Evolutionary conservation across 53 echinoderm and acorn worm genomes (phyloP).

Genomic region (Luidia sarsii): DNA sequence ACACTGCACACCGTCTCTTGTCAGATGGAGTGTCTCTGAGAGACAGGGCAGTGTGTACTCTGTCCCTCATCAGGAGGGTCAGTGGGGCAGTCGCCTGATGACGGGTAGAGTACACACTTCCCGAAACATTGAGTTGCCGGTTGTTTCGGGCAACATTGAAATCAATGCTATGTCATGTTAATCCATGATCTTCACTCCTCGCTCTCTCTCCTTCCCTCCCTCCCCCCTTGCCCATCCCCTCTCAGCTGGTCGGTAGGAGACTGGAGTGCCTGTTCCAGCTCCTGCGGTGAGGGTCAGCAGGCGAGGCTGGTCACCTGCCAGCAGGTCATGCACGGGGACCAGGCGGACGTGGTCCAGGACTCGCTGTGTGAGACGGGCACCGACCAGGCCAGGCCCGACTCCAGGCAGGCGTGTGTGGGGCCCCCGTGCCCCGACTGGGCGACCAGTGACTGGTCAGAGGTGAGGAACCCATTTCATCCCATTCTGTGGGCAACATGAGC

Average conservation of each 20-base stretch:
- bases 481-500: not conserved
- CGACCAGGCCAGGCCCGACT: constrained; percentile 65
- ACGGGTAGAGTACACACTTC: no score
- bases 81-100: no score
- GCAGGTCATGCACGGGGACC: constrained; percentile 51
- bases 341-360: constrained; percentile 51
- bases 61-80: no score
- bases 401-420: constrained; percentile 57
- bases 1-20: no score
- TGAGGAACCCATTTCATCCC: constrained; percentile 1
- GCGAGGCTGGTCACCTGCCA: constrained; percentile 76
- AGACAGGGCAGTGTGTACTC: no score
- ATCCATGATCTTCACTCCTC: no score
- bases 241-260: constrained; percentile 84
- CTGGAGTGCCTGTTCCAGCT: constrained; percentile 85
- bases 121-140: no score
- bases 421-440: constrained; percentile 81
- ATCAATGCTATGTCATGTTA: no score
- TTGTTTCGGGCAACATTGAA: no score
- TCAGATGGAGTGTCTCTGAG: no score
- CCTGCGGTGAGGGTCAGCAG: constrained; percentile 79
- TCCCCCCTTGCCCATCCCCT: not conserved
- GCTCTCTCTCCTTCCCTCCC: no score
- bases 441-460: constrained; percentile 80
- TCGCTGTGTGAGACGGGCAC: constrained; percentile 46